A percentile compares a stretch with the other conserved stretches of the same genome.
Evolutionary conservation across 1,140 invertebrate species (phyloP).

Genomic region (Drosophila virilis): DNA sequence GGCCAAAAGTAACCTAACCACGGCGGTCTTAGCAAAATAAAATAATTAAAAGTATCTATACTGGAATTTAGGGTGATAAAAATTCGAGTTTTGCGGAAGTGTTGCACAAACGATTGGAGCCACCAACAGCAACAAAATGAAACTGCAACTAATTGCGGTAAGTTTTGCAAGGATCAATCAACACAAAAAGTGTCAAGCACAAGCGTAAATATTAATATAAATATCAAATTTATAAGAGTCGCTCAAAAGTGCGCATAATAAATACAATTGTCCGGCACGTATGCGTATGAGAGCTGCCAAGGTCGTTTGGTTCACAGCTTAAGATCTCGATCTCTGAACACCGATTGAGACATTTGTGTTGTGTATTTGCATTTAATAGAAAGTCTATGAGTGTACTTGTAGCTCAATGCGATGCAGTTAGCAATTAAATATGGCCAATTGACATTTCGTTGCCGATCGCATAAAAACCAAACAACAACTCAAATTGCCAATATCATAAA

Average conservation of each 20-base stretch:
- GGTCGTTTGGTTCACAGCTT: constrained; percentile 65
- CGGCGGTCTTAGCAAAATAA: constrained; percentile 22
- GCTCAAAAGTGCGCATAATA: constrained; percentile 19
- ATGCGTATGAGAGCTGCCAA: constrained; percentile 48
- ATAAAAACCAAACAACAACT: constrained; percentile 31
- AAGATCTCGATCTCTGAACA: constrained; percentile 25
- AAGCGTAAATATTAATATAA: constrained; percentile 5
- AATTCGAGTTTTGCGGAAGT: constrained; percentile 45
- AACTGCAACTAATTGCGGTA: constrained; percentile 69
- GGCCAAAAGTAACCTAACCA: constrained; percentile 39
- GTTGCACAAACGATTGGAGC: constrained; percentile 24
- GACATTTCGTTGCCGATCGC: constrained; percentile 57
- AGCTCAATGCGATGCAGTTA: constrained; percentile 67
- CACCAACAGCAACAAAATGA: constrained; percentile 48
- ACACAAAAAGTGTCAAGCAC: constrained; percentile 3
- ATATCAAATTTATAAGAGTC: constrained; percentile 20
- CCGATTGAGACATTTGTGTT: constrained; percentile 52
- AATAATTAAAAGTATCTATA: constrained; percentile 18
- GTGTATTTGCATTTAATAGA: constrained; percentile 75
- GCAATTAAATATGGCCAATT: constrained; percentile 70
- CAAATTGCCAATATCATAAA: constrained; percentile 47
- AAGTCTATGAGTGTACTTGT: constrained; percentile 55
- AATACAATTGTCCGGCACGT: constrained; percentile 3
- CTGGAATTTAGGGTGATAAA: constrained; percentile 23
- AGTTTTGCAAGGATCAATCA: constrained; percentile 39